Conservation (phyloP, 2,888 invertebrate species). For the Alviniconcha strummeri region DNA sequence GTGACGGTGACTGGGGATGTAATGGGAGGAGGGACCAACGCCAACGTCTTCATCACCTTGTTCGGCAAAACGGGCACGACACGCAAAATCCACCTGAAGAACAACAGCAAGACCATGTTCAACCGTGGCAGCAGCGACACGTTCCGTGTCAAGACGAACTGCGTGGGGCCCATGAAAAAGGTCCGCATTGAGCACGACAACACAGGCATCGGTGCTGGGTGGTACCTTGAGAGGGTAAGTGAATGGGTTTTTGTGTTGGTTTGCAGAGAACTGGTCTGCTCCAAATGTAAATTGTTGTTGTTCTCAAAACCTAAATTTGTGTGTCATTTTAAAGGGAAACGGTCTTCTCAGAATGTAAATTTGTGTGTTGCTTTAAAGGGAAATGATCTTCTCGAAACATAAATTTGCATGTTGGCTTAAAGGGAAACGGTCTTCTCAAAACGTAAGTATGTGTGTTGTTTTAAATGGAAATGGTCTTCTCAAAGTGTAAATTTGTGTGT, state of each 20-base stretch:
- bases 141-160: conserved; percentile 67
- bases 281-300: not conserved
- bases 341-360: no score
- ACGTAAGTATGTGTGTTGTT: no score
- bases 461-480: no score
- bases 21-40: conserved; percentile 69
- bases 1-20: conserved; percentile 71
- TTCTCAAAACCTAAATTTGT: not conserved
- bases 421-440: no score
- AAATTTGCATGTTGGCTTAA: no score
- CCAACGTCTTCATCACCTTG: conserved; percentile 71
- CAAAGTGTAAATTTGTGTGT: no score
- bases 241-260: not conserved
- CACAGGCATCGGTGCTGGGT: conserved; percentile 70
- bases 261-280: not conserved
- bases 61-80: conserved; percentile 71
- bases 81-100: conserved; percentile 66
- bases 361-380: no score
- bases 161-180: conserved; percentile 71
- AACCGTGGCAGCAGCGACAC: conserved; percentile 63
- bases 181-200: conserved; percentile 72
- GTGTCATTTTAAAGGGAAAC: no score
- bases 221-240: conserved; percentile 72
- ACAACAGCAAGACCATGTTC: conserved; percentile 56
- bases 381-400: no score